Evolutionary conservation across 2,113 vertebrate genomes (phyloP).

Genomic region (Hepsetus odoe): DNA sequence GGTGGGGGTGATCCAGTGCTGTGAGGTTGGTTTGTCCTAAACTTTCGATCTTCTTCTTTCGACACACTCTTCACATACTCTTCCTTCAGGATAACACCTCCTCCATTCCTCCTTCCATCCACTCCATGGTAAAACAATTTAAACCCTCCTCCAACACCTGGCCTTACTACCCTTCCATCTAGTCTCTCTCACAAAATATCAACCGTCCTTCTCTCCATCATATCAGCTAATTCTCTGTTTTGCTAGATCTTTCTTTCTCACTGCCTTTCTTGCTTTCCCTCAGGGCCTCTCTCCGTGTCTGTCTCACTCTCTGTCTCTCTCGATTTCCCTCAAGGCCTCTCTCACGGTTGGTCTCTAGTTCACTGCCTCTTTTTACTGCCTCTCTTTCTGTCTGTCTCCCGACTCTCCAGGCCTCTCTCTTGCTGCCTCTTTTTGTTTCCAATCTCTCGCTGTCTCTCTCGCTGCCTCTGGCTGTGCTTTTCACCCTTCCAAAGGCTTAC

Average conservation of each 20-base stretch:
- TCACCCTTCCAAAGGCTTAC: no score
- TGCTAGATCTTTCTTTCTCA: neutral
- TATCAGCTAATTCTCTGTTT: neutral
- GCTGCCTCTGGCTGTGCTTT: no score
- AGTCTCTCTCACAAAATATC: neutral
- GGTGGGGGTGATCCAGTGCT: no score
- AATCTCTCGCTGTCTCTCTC: constrained; percentile 2
- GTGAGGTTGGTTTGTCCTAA: no score
- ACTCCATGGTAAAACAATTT: no score
- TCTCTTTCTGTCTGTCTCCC: neutral
- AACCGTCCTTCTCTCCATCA: neutral
- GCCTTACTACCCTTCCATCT: no score
- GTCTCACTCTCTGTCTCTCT: neutral
- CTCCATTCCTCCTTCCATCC: no score
- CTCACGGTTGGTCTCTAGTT: constrained; percentile 3
- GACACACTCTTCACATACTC: no score
- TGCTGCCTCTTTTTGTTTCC: neutral
- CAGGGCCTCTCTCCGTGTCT: neutral
- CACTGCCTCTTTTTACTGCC: neutral
- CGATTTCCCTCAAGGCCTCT: neutral
- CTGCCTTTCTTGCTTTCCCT: neutral
- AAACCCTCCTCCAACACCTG: no score
- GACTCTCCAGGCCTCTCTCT: neutral
- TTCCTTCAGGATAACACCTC: no score
- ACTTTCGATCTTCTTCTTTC: no score